Evolutionary conservation across 2,113 vertebrate genomes (phyloP).

Genomic region (Apus apus): DNA sequence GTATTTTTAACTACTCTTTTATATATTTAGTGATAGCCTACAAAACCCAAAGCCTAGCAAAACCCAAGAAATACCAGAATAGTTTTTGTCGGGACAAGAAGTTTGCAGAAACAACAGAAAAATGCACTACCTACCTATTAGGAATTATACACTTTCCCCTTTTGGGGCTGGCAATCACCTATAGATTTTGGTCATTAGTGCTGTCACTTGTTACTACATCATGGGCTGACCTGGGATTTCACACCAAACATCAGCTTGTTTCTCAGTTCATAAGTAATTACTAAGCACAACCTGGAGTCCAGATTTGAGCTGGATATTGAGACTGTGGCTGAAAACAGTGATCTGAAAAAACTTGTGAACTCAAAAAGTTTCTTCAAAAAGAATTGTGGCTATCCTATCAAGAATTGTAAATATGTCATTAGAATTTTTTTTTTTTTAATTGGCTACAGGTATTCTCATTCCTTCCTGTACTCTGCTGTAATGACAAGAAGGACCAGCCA

Average conservation of each 20-base stretch:
- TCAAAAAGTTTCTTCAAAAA: neutral
- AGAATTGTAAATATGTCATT: neutral
- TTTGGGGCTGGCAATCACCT: neutral
- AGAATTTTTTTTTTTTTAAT: neutral
- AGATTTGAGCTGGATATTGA: neutral
- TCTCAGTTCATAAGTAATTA: neutral
- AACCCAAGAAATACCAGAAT: neutral
- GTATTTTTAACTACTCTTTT: neutral
- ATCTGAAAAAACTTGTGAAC: neutral
- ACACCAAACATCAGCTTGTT: neutral
- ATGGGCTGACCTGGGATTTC: neutral
- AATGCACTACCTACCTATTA: neutral
- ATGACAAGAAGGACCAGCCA: neutral
- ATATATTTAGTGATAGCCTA: neutral
- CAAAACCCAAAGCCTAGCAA: neutral
- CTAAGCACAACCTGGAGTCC: neutral
- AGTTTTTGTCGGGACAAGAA: neutral
- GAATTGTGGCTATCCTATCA: neutral
- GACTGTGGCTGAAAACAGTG: neutral
- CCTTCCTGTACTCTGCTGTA: neutral
- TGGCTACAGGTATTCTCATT: neutral
- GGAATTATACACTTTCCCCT: neutral
- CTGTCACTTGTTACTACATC: neutral
- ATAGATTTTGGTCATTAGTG: neutral
- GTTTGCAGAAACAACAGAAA: neutral